A percentile compares a stretch with the other conserved stretches of the same genome.
Conservation (phyloP, 2,888 invertebrate genomes). For the Pardosa pseudoannulata region DNA sequence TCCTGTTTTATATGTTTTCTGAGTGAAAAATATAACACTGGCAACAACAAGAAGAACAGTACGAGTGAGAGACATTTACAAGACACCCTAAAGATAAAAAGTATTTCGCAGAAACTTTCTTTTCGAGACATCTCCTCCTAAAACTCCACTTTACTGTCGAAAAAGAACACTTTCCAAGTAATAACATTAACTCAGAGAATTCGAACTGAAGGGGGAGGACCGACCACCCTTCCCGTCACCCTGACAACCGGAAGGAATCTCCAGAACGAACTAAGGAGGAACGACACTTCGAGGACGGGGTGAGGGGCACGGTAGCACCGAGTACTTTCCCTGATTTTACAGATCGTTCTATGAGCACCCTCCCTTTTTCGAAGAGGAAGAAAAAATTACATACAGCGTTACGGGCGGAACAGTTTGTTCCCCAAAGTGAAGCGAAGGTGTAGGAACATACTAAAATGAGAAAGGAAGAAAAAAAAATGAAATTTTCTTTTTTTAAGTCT, state of each 20-base stretch:
- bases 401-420: not conserved
- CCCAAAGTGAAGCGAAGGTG: not conserved
- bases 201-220: not conserved
- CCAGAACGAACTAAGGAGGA: not conserved
- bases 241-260: constrained; percentile 3
- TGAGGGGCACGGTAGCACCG: not conserved
- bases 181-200: not conserved
- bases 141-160: not conserved
- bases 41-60: no score
- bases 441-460: not conserved
- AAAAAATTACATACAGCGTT: not conserved
- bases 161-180: constrained; percentile 1
- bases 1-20: no score
- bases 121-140: not conserved
- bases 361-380: not conserved
- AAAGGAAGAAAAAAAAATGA: not conserved
- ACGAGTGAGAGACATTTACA: no score
- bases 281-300: not conserved
- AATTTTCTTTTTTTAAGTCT: not conserved
- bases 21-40: no score
- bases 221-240: not conserved
- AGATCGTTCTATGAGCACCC: not conserved
- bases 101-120: not conserved
- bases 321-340: not conserved
- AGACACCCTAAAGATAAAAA: not conserved